Evolutionary conservation across 2,888 invertebrate genomes (phyloP), one percentile per base, ranked within the genome.

Genomic region (Agrotis exclamationis): DNA sequence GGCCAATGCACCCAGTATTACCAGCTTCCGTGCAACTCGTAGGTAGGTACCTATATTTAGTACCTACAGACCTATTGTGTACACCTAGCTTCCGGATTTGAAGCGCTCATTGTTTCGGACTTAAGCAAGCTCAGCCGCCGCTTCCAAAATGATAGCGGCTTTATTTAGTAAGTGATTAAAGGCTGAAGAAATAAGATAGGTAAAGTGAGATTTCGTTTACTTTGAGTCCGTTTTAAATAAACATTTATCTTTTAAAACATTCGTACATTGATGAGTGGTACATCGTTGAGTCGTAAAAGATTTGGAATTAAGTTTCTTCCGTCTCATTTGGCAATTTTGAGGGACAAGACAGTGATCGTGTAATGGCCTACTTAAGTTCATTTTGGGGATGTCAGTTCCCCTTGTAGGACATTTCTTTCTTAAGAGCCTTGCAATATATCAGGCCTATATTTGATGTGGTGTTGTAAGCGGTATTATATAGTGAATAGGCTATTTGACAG

Each of bases 61-160:
- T 33, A 48, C 24, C 20, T 59, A 60, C 39, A 78, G 58, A 47
- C 63, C 24, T 70, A 64, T 59, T 70, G 59, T 72, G 33, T 50
- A 44, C 64, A 33, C 22, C 20, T 53, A 79, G 50, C 50, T 60
- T 50, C 54, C 51, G 50, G 59, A 73, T 62, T 48, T 53, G 59
- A 72, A 64, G 28, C 51, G 57, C 67, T 58, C 50, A 79, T 76
- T 74, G 62, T 76, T 79, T 71, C 53, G 58, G 53, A 72, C 24
- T 64, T 71, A 77, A 54, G 45, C 45, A 56, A 63, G 64, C 63
- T 76, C 47, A 16, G 57, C 22, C 39, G 59, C 33, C 33, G 64
- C 33, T 59, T 59, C 16, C 20, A 72, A 59, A 65, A 65, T 65
- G n/a, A 70, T 62, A 70, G 45, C 45, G 45, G 58, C 50, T 20